Conservation (phyloP, 2,113 vertebrate genomes). For the Xiphophorus maculatus region DNA sequence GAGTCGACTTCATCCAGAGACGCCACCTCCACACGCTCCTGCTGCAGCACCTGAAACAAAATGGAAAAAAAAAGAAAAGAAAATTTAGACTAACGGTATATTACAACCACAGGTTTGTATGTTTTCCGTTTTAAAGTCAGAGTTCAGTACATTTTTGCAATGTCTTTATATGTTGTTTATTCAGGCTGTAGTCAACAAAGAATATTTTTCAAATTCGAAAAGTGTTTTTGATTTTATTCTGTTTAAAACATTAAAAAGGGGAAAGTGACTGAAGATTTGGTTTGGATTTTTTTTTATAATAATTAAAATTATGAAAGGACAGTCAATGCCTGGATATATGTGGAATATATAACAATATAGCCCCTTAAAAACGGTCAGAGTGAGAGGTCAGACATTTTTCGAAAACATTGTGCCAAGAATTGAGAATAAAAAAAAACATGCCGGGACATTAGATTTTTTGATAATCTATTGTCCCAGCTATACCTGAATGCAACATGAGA, state of each 20-base stretch:
- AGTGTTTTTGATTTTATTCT: not conserved
- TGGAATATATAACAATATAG: no score
- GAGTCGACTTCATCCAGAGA: constrained; percentile 91
- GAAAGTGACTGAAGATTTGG: not conserved
- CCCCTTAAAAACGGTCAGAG: no score
- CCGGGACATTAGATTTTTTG: no score
- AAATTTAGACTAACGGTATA: not conserved
- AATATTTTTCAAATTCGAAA: no score
- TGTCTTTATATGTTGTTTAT: no score
- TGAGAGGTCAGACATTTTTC: not conserved
- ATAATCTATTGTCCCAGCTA: no score
- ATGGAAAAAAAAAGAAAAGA: not conserved
- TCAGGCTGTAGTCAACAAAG: no score
- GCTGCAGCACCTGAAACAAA: constrained; percentile 85
- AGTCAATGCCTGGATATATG: no score
- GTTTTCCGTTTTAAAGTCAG: no score
- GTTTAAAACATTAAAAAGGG: not conserved
- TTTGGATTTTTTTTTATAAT: not conserved
- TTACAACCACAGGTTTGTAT: not conserved
- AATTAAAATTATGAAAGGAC: no score
- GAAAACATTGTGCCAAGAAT: not conserved
- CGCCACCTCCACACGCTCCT: constrained; percentile 86
- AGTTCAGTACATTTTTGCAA: not conserved
- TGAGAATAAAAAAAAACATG: no score
- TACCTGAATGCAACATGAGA: no score